phyloP scores from a whole-genome alignment of 2,888 invertebrate genomes.

The Caenorhabditis sp. region DNA sequence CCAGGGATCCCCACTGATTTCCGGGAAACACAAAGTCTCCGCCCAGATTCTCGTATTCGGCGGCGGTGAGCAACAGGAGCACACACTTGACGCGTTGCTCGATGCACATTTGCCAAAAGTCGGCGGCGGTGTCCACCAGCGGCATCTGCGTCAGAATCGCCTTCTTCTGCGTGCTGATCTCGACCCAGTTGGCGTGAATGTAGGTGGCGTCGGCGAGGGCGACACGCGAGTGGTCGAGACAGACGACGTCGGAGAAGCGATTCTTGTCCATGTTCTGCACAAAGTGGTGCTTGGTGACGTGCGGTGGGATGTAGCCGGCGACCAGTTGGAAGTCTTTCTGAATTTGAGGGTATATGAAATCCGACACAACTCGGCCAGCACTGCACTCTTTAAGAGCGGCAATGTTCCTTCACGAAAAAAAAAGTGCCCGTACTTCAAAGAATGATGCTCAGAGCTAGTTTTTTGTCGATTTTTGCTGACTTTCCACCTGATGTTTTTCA shows the following conservation, averaged over 20 bases:
- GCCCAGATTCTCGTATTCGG: constrained; percentile 62
- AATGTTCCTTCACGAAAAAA: too few relatives aligned
- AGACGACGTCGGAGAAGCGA: constrained; percentile 68
- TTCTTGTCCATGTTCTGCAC: constrained; percentile 56
- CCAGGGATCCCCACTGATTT: constrained; percentile 62
- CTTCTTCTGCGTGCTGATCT: constrained; percentile 48
- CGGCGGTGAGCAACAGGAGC: constrained; percentile 65
- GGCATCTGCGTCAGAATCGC: constrained; percentile 73
- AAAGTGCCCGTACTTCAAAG: too few relatives aligned
- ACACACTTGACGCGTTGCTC: constrained; percentile 69
- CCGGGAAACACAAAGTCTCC: constrained; percentile 66
- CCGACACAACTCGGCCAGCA: too few relatives aligned
- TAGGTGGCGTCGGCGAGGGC: constrained; percentile 54
- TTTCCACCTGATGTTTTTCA: too few relatives aligned
- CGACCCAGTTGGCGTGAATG: constrained; percentile 72
- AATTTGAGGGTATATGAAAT: not conserved
- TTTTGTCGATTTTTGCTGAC: too few relatives aligned
- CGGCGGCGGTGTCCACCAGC: constrained; percentile 58
- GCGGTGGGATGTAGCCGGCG: constrained; percentile 51
- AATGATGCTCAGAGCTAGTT: too few relatives aligned
- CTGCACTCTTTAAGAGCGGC: too few relatives aligned
- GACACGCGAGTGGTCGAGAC: constrained; percentile 74
- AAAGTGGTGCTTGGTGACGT: constrained; percentile 52
- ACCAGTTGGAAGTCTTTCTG: constrained; percentile 53
- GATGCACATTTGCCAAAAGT: constrained; percentile 75